Evolutionary conservation across 2,113 vertebrate species (phyloP).

Genomic region (Hemicordylus capensis): DNA sequence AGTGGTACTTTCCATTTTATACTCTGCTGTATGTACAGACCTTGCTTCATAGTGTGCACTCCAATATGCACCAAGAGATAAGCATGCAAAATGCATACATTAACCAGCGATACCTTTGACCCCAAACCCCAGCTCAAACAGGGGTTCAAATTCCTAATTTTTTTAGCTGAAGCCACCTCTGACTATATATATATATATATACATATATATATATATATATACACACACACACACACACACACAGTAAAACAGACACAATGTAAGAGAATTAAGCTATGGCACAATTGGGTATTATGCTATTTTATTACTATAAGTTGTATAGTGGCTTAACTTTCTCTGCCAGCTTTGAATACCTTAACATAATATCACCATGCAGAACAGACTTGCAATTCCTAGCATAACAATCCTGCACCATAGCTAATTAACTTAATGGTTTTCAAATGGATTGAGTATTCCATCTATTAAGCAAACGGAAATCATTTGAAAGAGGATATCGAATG

Average conservation of each 20-base stretch:
- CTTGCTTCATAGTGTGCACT: not conserved
- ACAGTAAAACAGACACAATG: not conserved
- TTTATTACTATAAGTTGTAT: not conserved
- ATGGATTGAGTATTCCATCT: not conserved
- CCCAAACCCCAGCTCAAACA: not conserved
- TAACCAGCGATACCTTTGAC: not conserved
- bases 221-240: no score
- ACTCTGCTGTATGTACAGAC: not conserved
- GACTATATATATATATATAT: not conserved
- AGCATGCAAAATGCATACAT: not conserved
- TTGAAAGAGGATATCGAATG: not conserved
- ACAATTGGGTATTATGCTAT: not conserved
- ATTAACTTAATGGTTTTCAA: not conserved
- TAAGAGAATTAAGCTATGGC: not conserved
- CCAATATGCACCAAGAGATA: not conserved
- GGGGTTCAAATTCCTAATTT: not conserved
- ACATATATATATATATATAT: no score
- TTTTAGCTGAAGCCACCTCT: not conserved
- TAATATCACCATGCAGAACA: not conserved
- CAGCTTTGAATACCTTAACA: not conserved
- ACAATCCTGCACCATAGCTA: not conserved
- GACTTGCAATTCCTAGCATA: not conserved
- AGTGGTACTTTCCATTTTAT: no score
- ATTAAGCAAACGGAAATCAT: not conserved
- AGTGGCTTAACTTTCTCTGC: not conserved